Percentiles rank a stretch among this genome's conserved stretches.
Evolutionary conservation across 2,888 invertebrate species (phyloP).

Genomic region (Xestia sexstrigata): DNA sequence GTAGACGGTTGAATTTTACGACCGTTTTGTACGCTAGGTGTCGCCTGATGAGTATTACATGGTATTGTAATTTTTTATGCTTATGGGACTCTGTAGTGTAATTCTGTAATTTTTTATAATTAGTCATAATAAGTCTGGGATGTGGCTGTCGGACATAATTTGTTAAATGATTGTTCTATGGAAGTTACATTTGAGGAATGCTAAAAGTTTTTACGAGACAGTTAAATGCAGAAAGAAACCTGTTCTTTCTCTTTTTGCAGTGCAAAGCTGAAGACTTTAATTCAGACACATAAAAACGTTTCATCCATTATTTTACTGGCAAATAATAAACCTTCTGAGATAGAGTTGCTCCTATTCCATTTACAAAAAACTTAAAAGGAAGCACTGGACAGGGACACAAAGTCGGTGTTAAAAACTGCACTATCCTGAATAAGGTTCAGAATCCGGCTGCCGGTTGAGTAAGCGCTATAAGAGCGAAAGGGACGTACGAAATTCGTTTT

Average conservation of each 20-base stretch:
- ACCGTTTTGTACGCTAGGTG: conserved; percentile 48
- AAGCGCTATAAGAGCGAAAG: conserved; percentile 69
- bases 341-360: conserved; percentile 29
- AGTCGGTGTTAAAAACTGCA: conserved; percentile 50
- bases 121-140: conserved; percentile 15
- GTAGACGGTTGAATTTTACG: conserved; percentile 47
- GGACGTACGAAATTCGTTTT: conserved; percentile 81
- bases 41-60: conserved; percentile 44
- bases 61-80: conserved; percentile 53
- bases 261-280: conserved; percentile 7
- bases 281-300: conserved; percentile 14
- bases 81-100: conserved; percentile 24
- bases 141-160: conserved; percentile 18
- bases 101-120: conserved; percentile 50
- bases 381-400: conserved; percentile 28
- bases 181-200: conserved; percentile 15
- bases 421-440: conserved; percentile 43
- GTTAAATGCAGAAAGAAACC: background rate
- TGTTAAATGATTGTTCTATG: conserved; percentile 14
- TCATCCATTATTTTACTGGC: conserved; percentile 19
- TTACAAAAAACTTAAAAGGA: conserved; percentile 40
- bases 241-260: background rate
- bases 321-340: conserved; percentile 26
- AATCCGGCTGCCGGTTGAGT: conserved; percentile 41
- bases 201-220: conserved; percentile 1